Base-by-base conservation (phyloP, 2,113 vertebrate species). In the Channa argus region DNA sequence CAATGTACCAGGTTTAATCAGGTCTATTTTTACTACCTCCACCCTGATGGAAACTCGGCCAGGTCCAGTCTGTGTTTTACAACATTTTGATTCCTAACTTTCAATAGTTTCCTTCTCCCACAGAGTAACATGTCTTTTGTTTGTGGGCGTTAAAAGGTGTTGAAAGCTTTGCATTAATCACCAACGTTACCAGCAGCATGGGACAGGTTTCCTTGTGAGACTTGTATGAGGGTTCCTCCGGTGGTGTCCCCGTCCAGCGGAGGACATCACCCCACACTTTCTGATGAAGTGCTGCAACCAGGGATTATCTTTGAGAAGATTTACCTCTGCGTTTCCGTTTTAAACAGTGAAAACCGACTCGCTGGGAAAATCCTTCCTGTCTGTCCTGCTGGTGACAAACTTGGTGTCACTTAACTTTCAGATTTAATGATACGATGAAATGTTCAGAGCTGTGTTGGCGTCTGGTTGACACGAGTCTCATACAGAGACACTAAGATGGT, bases 211-310 rank as follows among this genome's bases (percentile, higher is more conserved):
- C 53, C 47, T 13, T 39, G 15, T 6, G 7, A 49, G 46, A 58
- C 63, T 34, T 14, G 60, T 65, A 50, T 73, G n/a, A 15, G 67
- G 24, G 47, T 37, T 45, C 44, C 33, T 58, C 41, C 43, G 1
- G 53, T 53, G 67, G 46, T 0, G 36, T 41, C 24, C 59, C 34
- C 43, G 54, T 51, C 55, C 58, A 50, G 46, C 10, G 49, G 46
- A 33, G 15, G 49, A 63, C 46, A 75, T 71, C 53, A 58, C 50
- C 52, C 79, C 75, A 69, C 61, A 63, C 50, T 52, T 79, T 69
- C 68, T 88, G 89, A 88, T 83, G 75, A 85, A 87, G 10, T 71
- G 63, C 65, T 76, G 78, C 70, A 88, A 87, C 74, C 70, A 45
- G 54, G 50, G 49, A 65, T 46, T 55, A 33, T 53, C 60, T 52